Percentiles rank a stretch among this genome's conserved stretches.
These are phyloP conservation scores for Lysiphlebus fabarum DNA, from an alignment of 1,140 invertebrate species.

Conservation along the genomic window DNA sequence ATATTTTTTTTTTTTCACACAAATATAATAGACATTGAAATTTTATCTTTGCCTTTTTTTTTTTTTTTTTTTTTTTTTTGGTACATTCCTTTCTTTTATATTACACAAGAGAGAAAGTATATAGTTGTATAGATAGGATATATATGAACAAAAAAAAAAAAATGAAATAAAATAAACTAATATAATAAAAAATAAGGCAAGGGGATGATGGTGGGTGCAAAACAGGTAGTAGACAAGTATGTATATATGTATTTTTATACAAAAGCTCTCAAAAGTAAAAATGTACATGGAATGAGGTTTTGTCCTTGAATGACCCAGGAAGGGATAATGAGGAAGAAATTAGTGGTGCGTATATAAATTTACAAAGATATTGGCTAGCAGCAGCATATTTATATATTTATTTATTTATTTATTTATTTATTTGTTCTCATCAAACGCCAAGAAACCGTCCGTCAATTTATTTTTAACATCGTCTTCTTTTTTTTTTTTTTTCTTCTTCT, in stretches of 20 bases:
- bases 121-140: neutral
- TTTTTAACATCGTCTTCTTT: slow-evolving; percentile 23
- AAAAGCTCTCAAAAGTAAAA: slow-evolving; percentile 25
- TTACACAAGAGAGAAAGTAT: no score
- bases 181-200: neutral
- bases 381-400: neutral
- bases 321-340: slow-evolving; percentile 47
- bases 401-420: neutral
- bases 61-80: no score
- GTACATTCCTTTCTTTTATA: no score
- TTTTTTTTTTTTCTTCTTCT: slow-evolving; percentile 24
- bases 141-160: no score
- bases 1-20: no score
- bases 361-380: slow-evolving; percentile 31
- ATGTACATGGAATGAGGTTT: slow-evolving; percentile 25
- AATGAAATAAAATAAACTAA: no score
- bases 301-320: slow-evolving; percentile 31
- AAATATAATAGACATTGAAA: no score
- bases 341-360: slow-evolving; percentile 48
- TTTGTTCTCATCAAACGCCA: neutral
- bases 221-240: slow-evolving; percentile 13
- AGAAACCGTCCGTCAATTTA: slow-evolving; percentile 13
- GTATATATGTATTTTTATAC: no score
- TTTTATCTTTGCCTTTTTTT: no score
- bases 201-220: slow-evolving; percentile 1